phyloP scores from a whole-genome alignment of 2,888 invertebrate species.

The Unio delphinus region DNA sequence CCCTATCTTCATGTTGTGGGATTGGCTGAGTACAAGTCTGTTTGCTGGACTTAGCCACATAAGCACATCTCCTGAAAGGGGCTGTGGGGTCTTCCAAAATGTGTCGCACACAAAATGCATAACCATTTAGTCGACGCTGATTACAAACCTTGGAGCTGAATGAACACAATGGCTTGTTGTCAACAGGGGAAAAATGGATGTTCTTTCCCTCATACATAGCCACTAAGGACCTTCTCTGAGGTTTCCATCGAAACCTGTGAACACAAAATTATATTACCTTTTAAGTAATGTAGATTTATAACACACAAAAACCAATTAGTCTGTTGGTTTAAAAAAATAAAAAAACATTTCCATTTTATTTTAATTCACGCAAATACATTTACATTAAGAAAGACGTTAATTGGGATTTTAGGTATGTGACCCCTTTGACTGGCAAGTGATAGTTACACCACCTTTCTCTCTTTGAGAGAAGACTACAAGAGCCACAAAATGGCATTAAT shows the following conservation, averaged over 20 bases:
- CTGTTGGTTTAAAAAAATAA: too few relatives aligned
- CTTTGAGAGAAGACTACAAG: too few relatives aligned
- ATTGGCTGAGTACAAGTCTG: constrained; percentile 73
- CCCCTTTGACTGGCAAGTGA: too few relatives aligned
- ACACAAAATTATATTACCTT: neutral
- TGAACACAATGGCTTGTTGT: constrained; percentile 73
- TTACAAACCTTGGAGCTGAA: constrained; percentile 73
- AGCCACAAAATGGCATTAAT: too few relatives aligned
- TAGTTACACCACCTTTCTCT: too few relatives aligned
- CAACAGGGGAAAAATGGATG: constrained; percentile 72
- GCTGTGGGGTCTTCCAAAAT: constrained; percentile 87
- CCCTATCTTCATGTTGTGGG: constrained; percentile 71
- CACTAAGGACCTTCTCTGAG: constrained; percentile 6
- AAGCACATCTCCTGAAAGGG: constrained; percentile 87
- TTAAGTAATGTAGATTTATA: neutral
- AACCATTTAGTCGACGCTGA: constrained; percentile 78
- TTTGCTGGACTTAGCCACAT: constrained; percentile 74
- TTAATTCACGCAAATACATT: too few relatives aligned
- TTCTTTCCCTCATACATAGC: constrained; percentile 74
- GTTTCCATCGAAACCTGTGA: constrained; percentile 33
- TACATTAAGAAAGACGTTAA: too few relatives aligned
- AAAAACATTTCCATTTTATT: too few relatives aligned
- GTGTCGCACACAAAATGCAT: constrained; percentile 85
- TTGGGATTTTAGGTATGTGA: too few relatives aligned
- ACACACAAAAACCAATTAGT: neutral